phyloP scores from a whole-genome alignment of 2,797 vertebrate species.

The Gymnocypris eckloni region DNA sequence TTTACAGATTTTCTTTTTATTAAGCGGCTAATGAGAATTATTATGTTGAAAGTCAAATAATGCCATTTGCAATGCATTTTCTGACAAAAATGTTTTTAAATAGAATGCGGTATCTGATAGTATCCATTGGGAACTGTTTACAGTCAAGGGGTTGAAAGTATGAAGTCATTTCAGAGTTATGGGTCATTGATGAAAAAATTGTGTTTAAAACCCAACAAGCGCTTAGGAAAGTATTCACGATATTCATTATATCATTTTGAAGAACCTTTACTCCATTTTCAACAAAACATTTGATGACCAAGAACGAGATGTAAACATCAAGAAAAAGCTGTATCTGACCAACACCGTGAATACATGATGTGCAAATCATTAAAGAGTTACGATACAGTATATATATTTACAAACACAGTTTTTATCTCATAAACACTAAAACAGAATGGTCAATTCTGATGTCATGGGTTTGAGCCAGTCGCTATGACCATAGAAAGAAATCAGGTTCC shows the following conservation, averaged over 20 bases:
- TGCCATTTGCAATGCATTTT: neutral
- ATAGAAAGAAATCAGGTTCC: neutral
- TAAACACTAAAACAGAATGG: neutral
- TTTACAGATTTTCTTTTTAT: constrained; percentile 5
- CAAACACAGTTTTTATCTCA: neutral
- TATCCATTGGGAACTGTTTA: neutral
- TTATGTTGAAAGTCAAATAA: neutral
- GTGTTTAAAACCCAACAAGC: neutral
- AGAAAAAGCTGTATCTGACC: neutral
- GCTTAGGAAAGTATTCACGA: neutral
- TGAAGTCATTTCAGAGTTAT: neutral
- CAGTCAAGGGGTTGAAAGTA: neutral
- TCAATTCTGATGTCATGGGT: neutral
- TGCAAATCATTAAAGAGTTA: neutral
- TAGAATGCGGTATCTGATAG: neutral
- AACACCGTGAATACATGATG: neutral
- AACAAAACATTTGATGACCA: neutral
- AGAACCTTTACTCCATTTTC: neutral
- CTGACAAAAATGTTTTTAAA: neutral
- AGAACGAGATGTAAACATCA: neutral
- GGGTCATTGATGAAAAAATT: neutral
- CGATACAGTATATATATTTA: neutral
- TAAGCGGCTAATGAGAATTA: neutral
- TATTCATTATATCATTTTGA: neutral
- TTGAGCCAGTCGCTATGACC: neutral